Evolutionary conservation across 2,888 invertebrate genomes (phyloP).

Genomic region (Pseudoips prasinana): DNA sequence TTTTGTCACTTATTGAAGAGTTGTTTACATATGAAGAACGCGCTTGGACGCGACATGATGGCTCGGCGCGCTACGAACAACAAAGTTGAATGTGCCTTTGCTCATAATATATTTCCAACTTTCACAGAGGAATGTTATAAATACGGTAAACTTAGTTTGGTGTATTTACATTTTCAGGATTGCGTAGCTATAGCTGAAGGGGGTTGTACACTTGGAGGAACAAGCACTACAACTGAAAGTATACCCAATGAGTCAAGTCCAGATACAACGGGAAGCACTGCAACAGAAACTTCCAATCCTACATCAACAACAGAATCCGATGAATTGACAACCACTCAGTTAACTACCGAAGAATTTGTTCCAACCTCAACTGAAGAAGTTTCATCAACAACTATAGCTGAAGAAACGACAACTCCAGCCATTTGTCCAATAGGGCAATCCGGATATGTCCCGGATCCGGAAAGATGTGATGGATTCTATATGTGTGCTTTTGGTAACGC

Average conservation of each 20-base stretch:
- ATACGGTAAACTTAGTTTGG: no score
- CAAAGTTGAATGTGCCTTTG: no score
- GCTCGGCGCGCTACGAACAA: no score
- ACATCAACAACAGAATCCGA: no score
- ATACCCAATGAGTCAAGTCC: not conserved
- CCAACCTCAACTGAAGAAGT: not conserved
- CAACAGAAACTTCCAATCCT: no score
- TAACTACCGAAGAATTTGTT: not conserved
- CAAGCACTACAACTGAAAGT: not conserved
- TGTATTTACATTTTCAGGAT: not conserved
- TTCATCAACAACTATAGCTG: not conserved
- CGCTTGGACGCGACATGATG: no score
- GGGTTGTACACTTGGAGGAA: slow-evolving; percentile 1
- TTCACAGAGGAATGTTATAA: no score
- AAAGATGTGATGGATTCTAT: slow-evolving; percentile 36
- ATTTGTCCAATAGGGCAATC: slow-evolving; percentile 33
- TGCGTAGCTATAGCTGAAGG: slow-evolving; percentile 5
- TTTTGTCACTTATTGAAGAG: no score
- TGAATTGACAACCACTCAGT: no score
- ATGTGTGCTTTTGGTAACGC: slow-evolving; percentile 33
- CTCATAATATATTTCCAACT: no score
- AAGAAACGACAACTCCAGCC: slow-evolving; percentile 3
- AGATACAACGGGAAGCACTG: no score
- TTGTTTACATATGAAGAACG: no score
- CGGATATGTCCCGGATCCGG: slow-evolving; percentile 38